These are phyloP conservation scores for Chitala chitala DNA, from an alignment of 2,113 vertebrate genomes.

Conservation along the genomic window DNA sequence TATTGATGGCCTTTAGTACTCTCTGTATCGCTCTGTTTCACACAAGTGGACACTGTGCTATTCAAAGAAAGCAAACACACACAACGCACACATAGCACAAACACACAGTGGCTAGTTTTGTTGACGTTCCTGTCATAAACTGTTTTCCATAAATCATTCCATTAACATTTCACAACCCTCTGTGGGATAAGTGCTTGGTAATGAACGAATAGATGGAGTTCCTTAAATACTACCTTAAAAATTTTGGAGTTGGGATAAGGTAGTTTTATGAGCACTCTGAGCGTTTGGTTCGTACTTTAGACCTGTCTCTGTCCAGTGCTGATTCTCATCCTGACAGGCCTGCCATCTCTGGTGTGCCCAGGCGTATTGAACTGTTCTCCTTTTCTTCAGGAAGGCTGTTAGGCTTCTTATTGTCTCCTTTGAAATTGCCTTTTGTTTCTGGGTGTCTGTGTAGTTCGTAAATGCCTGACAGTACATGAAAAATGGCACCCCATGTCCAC, in stretches of 20 bases:
- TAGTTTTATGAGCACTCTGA: not conserved
- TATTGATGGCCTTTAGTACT: not conserved
- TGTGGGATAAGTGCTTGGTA: no score
- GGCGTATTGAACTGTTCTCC: no score
- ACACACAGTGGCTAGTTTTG: no score
- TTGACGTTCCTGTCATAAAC: no score
- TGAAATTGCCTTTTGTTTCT: constrained; percentile 22
- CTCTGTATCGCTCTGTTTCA: not conserved
- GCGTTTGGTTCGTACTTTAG: not conserved
- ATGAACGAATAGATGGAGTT: not conserved
- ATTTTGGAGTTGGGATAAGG: not conserved
- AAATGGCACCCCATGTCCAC: constrained; percentile 43
- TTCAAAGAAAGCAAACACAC: no score
- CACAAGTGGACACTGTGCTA: not conserved
- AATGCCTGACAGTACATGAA: constrained; percentile 42
- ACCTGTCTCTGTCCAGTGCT: not conserved
- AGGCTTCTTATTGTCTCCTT: not conserved
- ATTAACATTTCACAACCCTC: constrained; percentile 4
- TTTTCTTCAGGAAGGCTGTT: not conserved
- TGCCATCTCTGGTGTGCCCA: not conserved
- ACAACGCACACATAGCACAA: no score
- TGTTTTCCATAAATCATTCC: no score
- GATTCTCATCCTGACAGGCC: not conserved
- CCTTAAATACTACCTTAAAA: not conserved
- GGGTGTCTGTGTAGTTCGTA: constrained; percentile 33